Percentiles rank a stretch among this genome's conserved stretches.
phyloP scores from a whole-genome alignment of 2,888 invertebrate species.

The Clistopyga incitator region DNA sequence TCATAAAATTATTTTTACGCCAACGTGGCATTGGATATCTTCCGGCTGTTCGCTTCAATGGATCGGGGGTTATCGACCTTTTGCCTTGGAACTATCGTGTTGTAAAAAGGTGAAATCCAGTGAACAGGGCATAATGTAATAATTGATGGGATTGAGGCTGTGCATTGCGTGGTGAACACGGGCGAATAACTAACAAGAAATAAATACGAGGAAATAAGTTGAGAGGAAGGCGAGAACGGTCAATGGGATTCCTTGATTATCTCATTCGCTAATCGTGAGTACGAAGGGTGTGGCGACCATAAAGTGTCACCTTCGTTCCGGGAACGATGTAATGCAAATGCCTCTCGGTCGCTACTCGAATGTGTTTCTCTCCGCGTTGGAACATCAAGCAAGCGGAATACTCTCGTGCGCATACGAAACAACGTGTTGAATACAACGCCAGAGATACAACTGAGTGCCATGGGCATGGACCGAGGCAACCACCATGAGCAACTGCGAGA shows the following conservation, averaged over 20 bases:
- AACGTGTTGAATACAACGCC: conserved; percentile 51
- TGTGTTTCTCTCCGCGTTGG: conserved; percentile 63
- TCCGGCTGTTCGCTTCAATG: conserved; percentile 19
- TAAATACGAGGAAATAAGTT: not conserved
- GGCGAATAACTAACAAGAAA: conserved; percentile 8
- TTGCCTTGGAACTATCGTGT: not conserved
- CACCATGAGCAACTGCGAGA: conserved; percentile 41
- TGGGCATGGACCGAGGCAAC: conserved; percentile 33
- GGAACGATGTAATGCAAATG: conserved; percentile 73
- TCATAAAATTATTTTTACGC: conserved; percentile 8
- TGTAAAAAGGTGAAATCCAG: conserved; percentile 12
- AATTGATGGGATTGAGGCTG: conserved; percentile 1
- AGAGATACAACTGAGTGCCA: conserved; percentile 44
- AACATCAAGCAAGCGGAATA: conserved; percentile 65
- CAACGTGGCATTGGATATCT: not conserved
- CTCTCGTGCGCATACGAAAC: conserved; percentile 49
- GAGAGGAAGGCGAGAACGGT: conserved; percentile 52
- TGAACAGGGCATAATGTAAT: not conserved
- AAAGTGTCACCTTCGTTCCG: conserved; percentile 72
- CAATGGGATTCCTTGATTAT: conserved; percentile 75
- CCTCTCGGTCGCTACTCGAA: conserved; percentile 69
- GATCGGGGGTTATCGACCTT: conserved; percentile 14
- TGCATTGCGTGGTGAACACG: conserved; percentile 20
- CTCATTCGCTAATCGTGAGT: conserved; percentile 74
- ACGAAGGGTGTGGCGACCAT: conserved; percentile 72